phyloP scores from a whole-genome alignment of 2,113 vertebrate genomes.

The Caracal caracal region DNA sequence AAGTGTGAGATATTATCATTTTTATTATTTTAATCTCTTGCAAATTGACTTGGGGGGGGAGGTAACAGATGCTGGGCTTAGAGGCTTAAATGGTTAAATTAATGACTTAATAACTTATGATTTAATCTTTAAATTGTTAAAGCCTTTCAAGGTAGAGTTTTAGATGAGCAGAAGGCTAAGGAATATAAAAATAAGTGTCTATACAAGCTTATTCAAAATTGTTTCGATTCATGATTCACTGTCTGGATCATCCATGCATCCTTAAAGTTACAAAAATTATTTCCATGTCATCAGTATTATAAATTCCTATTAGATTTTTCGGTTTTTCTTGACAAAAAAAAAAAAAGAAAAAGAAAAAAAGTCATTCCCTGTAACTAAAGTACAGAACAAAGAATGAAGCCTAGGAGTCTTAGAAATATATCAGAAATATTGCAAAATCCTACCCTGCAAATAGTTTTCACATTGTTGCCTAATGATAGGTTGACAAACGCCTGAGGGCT shows the following conservation, averaged over 20 bases:
- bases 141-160: conserved; percentile 78
- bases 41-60: conserved; percentile 81
- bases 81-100: conserved; percentile 82
- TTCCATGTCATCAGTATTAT: conserved; percentile 24
- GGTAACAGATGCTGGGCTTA: conserved; percentile 76
- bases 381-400: conserved; percentile 58
- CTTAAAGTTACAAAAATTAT: conserved; percentile 49
- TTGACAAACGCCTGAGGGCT: conserved; percentile 63
- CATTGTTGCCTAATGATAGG: conserved; percentile 69
- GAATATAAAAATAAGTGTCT: conserved; percentile 76
- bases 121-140: conserved; percentile 83
- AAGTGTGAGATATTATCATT: conserved; percentile 81
- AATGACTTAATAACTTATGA: conserved; percentile 81
- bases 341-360: background rate
- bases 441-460: conserved; percentile 60
- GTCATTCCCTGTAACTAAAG: conserved; percentile 49
- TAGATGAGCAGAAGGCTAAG: conserved; percentile 73
- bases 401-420: conserved; percentile 56
- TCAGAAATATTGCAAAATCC: conserved; percentile 67
- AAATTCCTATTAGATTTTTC: conserved; percentile 47
- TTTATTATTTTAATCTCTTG: conserved; percentile 84
- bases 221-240: conserved; percentile 73
- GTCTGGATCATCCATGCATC: conserved; percentile 46
- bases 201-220: conserved; percentile 65
- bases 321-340: background rate